A percentile compares a stretch with the other conserved stretches of the same genome.
These are phyloP conservation scores for Sinopyrophorus schimmeli DNA, from an alignment of 2,888 invertebrate species.

Conservation along the genomic window DNA sequence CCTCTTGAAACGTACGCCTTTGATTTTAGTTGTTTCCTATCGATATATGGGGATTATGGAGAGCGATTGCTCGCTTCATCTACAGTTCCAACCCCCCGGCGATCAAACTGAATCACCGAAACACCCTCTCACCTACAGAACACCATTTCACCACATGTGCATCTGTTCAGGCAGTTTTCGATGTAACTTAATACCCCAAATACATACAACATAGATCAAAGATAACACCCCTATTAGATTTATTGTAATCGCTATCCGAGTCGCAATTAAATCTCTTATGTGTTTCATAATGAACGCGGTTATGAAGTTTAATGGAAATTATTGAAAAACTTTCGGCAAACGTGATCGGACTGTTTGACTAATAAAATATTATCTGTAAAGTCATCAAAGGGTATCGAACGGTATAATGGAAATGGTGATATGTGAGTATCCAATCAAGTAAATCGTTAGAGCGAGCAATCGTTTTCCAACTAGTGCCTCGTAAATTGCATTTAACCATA, in stretches of 20 bases:
- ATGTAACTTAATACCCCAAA: constrained; percentile 9
- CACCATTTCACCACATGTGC: constrained; percentile 7
- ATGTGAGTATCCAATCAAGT: constrained; percentile 6
- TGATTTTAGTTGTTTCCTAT: not conserved
- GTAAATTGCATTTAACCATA: constrained; percentile 19
- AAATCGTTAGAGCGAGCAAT: constrained; percentile 9
- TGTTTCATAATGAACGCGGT: no score
- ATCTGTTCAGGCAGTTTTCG: constrained; percentile 2
- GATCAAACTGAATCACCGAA: constrained; percentile 9
- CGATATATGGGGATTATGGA: constrained; percentile 8
- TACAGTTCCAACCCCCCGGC: not conserved
- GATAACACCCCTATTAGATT: no score
- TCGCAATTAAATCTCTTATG: no score
- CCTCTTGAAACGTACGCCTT: constrained; percentile 2
- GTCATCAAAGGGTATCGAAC: not conserved
- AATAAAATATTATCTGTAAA: not conserved
- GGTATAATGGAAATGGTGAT: constrained; percentile 1
- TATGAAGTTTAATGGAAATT: no score
- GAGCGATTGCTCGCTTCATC: constrained; percentile 13
- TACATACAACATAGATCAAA: constrained; percentile 1
- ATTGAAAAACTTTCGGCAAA: no score
- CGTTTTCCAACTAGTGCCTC: constrained; percentile 15
- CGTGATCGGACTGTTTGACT: no score
- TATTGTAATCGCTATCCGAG: no score
- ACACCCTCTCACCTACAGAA: constrained; percentile 11